Evolutionary conservation across 2,888 invertebrate species (phyloP), one percentile per base, ranked within the genome.

Genomic region (Lypha dubia): DNA sequence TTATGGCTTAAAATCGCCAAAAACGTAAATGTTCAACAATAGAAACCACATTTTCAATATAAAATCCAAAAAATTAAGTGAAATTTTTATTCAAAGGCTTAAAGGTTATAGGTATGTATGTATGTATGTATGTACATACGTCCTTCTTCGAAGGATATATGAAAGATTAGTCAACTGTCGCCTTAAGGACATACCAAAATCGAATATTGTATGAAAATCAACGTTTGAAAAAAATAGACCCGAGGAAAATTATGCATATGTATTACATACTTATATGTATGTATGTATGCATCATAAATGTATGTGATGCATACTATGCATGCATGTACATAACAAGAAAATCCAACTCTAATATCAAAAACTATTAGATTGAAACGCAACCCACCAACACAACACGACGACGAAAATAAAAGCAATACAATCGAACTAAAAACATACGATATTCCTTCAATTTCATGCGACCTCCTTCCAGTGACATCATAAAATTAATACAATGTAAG

Each of bases 381-480:
- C 13, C 44, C 24, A 65, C 22, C 62, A 67, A 73, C n/a, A n/a
- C n/a, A 60, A 49, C 20, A 41, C 22, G 75, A 70, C 11, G 32
- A 53, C 13, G 35, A 51, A 51, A 20, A 32, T 41, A 2, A 38
- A 51, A 28, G 44, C 7, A 38, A 32, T 20, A 24, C 62, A 62
- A 44, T n/a, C 38, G 56, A 71, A 38, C 32, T 46, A 71, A 65
- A 22, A 76, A 73, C 76, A 76, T 76, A 70, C 67, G 76, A 84
- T 68, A 24, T 53, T 62, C 51, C 38, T 63, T 62, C n/a, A 58
- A 60, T 83, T 51, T 46, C 56, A 68, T 79, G n/a, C 44, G 74
- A 75, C 65, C 65, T 75, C 67, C 49, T 68, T 77, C 62, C 68
- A 73, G 73, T 77, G 84, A 68, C 80, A 80, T 77, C 76, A 84